Conservation (phyloP, 1,140 invertebrate species). For the Belonocnema kinseyi region DNA sequence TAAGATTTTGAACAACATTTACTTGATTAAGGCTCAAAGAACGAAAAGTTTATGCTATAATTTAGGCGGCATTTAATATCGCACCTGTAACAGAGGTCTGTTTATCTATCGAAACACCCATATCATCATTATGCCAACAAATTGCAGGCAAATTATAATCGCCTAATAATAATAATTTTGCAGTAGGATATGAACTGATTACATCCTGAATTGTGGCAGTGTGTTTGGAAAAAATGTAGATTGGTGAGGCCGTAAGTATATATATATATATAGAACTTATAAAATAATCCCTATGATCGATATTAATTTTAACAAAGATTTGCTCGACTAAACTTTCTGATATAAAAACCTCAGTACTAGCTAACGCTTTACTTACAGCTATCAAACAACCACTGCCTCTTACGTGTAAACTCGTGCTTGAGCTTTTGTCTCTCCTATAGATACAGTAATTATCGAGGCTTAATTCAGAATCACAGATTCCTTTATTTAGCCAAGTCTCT, state of each 20-base stretch:
- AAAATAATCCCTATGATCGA: not conserved
- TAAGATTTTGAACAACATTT: too few relatives aligned
- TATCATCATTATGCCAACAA: too few relatives aligned
- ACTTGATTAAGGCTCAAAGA: not conserved
- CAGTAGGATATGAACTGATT: not conserved
- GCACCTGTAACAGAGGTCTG: too few relatives aligned
- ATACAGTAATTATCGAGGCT: too few relatives aligned
- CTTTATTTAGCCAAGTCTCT: conserved; percentile 35
- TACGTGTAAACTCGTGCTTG: not conserved
- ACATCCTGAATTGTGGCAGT: not conserved
- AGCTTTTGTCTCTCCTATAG: conserved; percentile 30
- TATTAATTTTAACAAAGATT: conserved; percentile 30
- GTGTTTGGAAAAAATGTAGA: not conserved
- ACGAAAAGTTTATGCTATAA: not conserved
- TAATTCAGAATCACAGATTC: conserved; percentile 20
- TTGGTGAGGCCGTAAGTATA: not conserved
- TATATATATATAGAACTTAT: conserved; percentile 23
- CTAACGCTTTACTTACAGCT: conserved; percentile 8
- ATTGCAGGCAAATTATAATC: too few relatives aligned
- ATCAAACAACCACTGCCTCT: conserved; percentile 36
- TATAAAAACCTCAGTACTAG: not conserved
- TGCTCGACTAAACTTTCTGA: conserved; percentile 19
- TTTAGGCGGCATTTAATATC: not conserved
- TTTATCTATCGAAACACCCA: too few relatives aligned
- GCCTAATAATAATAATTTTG: not conserved